Base-by-base conservation (phyloP, 2,888 invertebrate genomes). In the Fragum sueziense region DNA sequence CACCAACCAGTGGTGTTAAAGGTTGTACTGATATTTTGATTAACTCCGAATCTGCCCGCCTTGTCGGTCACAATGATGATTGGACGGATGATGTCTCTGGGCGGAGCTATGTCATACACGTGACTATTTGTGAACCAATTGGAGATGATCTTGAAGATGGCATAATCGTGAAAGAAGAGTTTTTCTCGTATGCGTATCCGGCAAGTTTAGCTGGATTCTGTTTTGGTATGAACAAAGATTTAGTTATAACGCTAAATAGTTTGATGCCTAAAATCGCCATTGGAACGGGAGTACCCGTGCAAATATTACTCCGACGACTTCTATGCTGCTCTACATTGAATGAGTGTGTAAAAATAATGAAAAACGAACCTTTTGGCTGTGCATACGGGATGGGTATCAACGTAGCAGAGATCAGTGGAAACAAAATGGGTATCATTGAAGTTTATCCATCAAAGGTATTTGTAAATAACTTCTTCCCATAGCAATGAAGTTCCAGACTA, bases 331-430 rank as follows among this genome's bases (percentile, higher is more conserved):
- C 67, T 9, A 82, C 76, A 20, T 72, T 85, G 1, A 77, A 83
- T 22, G 86, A 86, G 54, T 81, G 76, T 29, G 70, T 79, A 14
- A 25, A 70, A 17, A 67, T 85, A 2, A 77, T 83, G 51, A 65
- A 75, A 68, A 80, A 80, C 29, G 65, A 79, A 25, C 80, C 77
- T 2, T 59, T 70, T 59, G 88, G 88, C 2, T 70, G 79, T 51
- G 84, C 87, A 2, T 87, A 83, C 75, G 88, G 87, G 20, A 86
- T 87, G 61, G 83, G 84, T 62, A 69, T 81, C 33, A 88, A 88
- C 68, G 79, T 88, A 29, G 86, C 84, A 27, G 70, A 73, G 14
- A 74, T 76, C 2, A 68, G 76, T 9, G 69, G 73, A 11, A 71
- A 65, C 9, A 76, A 75, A 1, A 86, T 88, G 86, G 85, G 84